Conservation (phyloP, 2,888 invertebrate species). For the Chloroclysta siterata region DNA sequence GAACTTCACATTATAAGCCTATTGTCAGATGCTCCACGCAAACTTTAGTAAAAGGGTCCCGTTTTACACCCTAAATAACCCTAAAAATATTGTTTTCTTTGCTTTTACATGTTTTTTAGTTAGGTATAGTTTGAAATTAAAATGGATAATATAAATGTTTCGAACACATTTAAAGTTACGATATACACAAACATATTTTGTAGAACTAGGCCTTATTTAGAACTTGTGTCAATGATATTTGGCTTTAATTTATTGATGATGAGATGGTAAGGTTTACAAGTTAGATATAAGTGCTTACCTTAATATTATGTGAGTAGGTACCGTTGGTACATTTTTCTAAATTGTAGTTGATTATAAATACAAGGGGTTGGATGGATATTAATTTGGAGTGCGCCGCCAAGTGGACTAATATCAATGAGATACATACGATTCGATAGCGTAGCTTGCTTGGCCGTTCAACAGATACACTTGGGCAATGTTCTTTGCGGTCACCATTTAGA, state of each 20-base stretch:
- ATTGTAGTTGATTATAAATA: background rate
- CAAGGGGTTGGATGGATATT: background rate
- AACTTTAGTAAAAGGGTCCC: too few species aligned
- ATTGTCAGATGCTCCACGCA: too few species aligned
- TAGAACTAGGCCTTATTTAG: slow-evolving; percentile 26
- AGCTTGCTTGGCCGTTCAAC: too few species aligned
- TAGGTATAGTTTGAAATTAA: background rate
- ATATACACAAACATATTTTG: background rate
- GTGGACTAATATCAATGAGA: too few species aligned
- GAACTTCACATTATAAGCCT: too few species aligned
- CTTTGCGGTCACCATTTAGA: too few species aligned
- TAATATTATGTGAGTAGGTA: background rate
- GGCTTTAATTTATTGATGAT: slow-evolving; percentile 47
- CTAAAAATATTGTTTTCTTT: background rate
- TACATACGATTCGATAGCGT: too few species aligned
- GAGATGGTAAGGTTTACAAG: slow-evolving; percentile 33
- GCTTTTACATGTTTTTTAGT: background rate
- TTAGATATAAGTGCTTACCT: slow-evolving; percentile 2
- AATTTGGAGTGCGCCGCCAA: background rate
- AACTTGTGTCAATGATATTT: slow-evolving; percentile 54
- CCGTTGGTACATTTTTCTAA: background rate
- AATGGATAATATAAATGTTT: background rate
- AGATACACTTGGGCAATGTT: too few species aligned
- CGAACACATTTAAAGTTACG: background rate
- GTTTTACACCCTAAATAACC: too few species aligned